Evolutionary conservation across 2,113 vertebrate species (phyloP).

Genomic region (Prochilodus magdalenae): DNA sequence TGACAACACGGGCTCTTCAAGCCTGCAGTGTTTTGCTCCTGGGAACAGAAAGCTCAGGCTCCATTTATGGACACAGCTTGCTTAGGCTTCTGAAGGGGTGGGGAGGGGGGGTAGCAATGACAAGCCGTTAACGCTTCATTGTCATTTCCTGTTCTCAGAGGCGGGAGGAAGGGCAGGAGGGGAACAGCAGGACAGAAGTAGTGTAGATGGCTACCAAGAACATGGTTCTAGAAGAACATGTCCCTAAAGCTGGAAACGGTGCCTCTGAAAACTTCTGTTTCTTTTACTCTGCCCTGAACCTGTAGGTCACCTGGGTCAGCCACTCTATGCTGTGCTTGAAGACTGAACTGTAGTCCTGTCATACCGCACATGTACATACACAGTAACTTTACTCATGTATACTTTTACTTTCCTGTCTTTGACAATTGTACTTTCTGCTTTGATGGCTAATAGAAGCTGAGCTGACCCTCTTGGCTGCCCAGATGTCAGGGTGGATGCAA

Average conservation of each 20-base stretch:
- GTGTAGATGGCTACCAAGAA: conserved; percentile 25
- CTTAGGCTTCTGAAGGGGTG: not conserved
- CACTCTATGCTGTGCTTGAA: conserved; percentile 58
- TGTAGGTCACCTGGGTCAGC: conserved; percentile 36
- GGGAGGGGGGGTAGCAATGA: conserved; percentile 22
- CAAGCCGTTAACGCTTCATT: conserved; percentile 52
- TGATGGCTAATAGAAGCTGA: conserved; percentile 9
- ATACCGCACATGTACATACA: conserved; percentile 60
- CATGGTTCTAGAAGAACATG: conserved; percentile 21
- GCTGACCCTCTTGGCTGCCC: conserved; percentile 15
- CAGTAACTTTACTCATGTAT: not conserved
- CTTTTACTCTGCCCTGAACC: conserved; percentile 1
- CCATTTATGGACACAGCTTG: conserved; percentile 46
- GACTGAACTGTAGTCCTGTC: conserved; percentile 67
- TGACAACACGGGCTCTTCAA: conserved; percentile 17
- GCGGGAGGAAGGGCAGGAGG: conserved; percentile 18
- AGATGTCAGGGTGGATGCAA: conserved; percentile 35
- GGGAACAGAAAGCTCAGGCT: conserved; percentile 35
- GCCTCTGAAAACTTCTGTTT: not conserved
- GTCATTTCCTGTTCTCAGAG: conserved; percentile 51
- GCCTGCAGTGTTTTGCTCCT: conserved; percentile 29
- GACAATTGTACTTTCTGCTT: conserved; percentile 28
- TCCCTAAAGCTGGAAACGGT: not conserved
- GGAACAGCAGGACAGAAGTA: conserved; percentile 36
- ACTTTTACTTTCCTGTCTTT: conserved; percentile 25